These are phyloP conservation scores for Alca torda DNA, from an alignment of 2,797 vertebrate species.

Conservation along the genomic window DNA sequence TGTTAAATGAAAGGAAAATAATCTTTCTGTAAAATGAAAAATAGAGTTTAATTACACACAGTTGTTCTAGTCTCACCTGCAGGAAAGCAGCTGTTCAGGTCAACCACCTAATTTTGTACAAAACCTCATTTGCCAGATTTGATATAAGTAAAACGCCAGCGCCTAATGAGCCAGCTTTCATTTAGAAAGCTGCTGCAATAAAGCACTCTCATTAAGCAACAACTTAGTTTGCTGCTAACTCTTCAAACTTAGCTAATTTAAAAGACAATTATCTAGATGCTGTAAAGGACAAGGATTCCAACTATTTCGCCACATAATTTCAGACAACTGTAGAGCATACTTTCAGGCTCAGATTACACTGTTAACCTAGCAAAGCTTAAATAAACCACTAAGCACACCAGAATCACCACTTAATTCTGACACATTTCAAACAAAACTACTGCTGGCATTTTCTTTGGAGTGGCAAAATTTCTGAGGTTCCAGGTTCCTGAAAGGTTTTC, in stretches of 20 bases:
- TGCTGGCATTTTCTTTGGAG: background rate
- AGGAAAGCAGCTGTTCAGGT: constrained; percentile 2
- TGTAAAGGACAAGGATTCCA: background rate
- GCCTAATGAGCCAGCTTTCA: background rate
- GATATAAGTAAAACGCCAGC: background rate
- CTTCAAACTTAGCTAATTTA: background rate
- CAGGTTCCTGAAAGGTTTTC: background rate
- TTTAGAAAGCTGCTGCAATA: background rate
- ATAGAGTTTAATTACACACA: background rate
- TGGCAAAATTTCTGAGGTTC: background rate
- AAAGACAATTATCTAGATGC: background rate
- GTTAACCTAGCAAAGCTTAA: background rate
- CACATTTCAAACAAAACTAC: background rate
- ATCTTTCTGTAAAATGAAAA: background rate
- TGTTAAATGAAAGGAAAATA: background rate
- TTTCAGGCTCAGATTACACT: background rate
- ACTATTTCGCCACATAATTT: background rate
- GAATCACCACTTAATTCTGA: background rate
- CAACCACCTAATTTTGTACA: background rate
- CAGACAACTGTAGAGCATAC: background rate
- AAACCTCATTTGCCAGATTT: constrained; percentile 17
- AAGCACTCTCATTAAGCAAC: background rate
- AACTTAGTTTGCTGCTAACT: background rate
- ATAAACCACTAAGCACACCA: background rate
- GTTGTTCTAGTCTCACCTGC: background rate